phyloP scores from a whole-genome alignment of 1,140 invertebrate species.

The Neodiprion pinetum region DNA sequence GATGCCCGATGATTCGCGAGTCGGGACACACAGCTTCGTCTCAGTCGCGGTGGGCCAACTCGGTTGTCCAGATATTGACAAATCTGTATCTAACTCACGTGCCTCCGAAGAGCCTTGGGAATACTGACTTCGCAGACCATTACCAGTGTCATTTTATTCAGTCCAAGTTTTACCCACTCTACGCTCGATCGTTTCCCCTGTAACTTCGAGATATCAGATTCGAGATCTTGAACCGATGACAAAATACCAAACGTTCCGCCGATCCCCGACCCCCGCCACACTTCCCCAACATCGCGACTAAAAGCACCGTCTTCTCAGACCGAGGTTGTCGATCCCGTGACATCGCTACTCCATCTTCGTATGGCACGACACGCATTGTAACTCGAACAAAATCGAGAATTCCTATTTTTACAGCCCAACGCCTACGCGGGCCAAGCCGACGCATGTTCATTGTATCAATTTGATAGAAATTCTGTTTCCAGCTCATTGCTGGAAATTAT shows the following conservation, averaged over 20 bases:
- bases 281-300: neutral
- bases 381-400: no score
- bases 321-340: no score
- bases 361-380: no score
- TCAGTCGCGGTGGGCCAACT: neutral
- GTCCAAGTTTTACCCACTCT: neutral
- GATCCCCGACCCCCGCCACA: neutral
- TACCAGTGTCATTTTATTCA: conserved; percentile 7
- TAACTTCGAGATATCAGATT: neutral
- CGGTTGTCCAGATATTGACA: conserved; percentile 5
- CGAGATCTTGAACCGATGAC: conserved; percentile 3
- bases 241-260: neutral
- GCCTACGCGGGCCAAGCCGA: no score
- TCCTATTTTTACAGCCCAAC: no score
- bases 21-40: neutral
- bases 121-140: conserved; percentile 2
- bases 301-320: neutral
- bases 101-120: neutral
- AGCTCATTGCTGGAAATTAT: no score
- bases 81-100: conserved; percentile 7
- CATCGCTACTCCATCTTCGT: no score
- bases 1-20: neutral
- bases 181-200: neutral
- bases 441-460: no score
- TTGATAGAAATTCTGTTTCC: no score